phyloP scores from a whole-genome alignment of 2,797 vertebrate species.

The Furcifer pardalis region DNA sequence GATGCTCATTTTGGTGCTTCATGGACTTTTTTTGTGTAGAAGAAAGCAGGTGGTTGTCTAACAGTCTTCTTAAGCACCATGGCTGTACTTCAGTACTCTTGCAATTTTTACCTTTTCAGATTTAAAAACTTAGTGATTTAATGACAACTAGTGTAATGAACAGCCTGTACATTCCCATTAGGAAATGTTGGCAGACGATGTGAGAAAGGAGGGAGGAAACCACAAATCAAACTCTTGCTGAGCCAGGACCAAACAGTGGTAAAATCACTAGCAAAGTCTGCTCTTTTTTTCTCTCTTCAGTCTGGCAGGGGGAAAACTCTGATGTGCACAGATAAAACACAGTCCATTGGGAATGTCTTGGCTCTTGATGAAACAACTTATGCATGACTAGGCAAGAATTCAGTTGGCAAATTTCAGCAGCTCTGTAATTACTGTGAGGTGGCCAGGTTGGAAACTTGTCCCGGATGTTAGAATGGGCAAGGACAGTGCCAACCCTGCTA shows the following conservation, averaged over 20 bases:
- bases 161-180: conserved; percentile 68
- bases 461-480: not conserved
- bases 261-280: conserved; percentile 54
- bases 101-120: not conserved
- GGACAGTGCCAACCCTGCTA: not conserved
- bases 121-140: conserved; percentile 52
- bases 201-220: conserved; percentile 68
- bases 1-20: not conserved
- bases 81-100: conserved; percentile 1
- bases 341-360: conserved; percentile 31
- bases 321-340: conserved; percentile 24
- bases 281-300: conserved; percentile 32
- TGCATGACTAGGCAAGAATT: conserved; percentile 22
- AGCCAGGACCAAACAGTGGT: conserved; percentile 58
- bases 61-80: not conserved
- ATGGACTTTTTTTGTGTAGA: not conserved
- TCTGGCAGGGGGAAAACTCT: conserved; percentile 30
- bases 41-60: not conserved
- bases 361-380: conserved; percentile 37
- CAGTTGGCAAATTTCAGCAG: conserved; percentile 31
- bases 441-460: not conserved
- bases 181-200: conserved; percentile 65
- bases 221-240: conserved; percentile 55
- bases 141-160: conserved; percentile 58
- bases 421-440: conserved; percentile 4